Conservation (phyloP, 1,140 invertebrate species). For the Ridgeia piscesae region DNA sequence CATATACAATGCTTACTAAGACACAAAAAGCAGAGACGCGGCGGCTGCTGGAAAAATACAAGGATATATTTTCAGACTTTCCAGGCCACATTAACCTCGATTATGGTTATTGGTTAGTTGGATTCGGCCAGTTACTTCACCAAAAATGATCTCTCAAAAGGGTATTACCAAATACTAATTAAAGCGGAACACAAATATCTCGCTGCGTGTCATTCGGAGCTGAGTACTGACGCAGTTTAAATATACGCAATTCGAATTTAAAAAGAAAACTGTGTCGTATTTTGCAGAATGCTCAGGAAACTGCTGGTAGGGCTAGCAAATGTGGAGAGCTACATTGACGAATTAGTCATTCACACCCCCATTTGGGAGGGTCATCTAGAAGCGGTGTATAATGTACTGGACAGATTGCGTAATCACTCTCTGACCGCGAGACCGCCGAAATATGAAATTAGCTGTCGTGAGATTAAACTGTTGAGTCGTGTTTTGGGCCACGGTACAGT, state of each 20-base stretch:
- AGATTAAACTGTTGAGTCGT: conserved; percentile 19
- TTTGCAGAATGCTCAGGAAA: conserved; percentile 18
- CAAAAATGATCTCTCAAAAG: conserved; percentile 14
- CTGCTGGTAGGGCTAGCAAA: conserved; percentile 2
- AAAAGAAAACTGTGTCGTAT: not conserved
- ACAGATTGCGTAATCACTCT: not conserved
- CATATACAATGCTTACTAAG: not conserved
- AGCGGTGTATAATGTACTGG: not conserved
- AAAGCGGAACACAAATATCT: not conserved
- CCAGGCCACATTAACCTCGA: conserved; percentile 17
- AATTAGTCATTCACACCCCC: not conserved
- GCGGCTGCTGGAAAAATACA: conserved; percentile 7
- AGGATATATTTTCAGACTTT: conserved; percentile 17
- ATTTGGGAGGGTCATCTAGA: conserved; percentile 19
- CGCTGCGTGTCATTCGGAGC: conserved; percentile 13
- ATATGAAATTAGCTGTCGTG: conserved; percentile 3
- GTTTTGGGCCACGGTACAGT: not conserved
- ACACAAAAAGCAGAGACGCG: not conserved
- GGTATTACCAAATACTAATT: conserved; percentile 23
- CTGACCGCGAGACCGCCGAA: conserved; percentile 15
- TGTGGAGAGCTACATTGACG: conserved; percentile 21
- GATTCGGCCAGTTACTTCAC: not conserved
- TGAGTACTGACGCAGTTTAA: conserved; percentile 12
- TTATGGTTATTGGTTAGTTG: not conserved
- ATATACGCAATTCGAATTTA: conserved; percentile 21